Base-by-base conservation (phyloP, 2,888 invertebrate species). In the Piscicola geometra region DNA sequence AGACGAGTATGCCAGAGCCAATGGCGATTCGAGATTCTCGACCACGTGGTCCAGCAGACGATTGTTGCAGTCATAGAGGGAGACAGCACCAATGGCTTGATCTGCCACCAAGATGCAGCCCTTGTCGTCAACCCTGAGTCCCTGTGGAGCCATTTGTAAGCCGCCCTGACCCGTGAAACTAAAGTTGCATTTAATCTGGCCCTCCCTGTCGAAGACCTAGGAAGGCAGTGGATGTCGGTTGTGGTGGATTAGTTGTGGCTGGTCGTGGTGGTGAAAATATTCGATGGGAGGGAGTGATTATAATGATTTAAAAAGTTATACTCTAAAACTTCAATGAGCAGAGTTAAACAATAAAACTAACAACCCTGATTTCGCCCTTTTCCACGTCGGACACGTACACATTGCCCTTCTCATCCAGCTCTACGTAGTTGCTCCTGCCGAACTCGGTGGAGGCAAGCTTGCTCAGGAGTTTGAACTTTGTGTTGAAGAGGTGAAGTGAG, bases 401-500 rank as follows among this genome's bases (percentile, higher is more conserved):
- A n/a, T 56, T 56, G 9, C 25, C 60, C 25, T 56, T 56, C 3
- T 56, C 60, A 56, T 56, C 60, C 9, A 56, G 60, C 3, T 56
- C 60, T 18, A 56, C 60, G n/a, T 15, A 56, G 25, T 56, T 56
- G 25, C 60, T 25, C n/a, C n/a, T 56, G 60, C 60, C 60, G n/a
- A 56, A 56, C 21, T 56, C 60, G 25, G 12, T 21, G 9, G 60
- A 25, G 5, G 60, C n/a, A 5, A 56, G 60, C 25, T 56, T 56
- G 21, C 3, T 56, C 15, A 56, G 21, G 3, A n/a, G n/a, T 21
- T 56, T 56, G 60, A 56, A 56, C 60, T 56, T 56, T 15, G 60
- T 56, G 60, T 9, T 15, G 60, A 56, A 56, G 60, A 56, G 60
- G 60, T 56, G 60, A 3, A 56, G 60, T 18, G 60, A 56, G n/a